Percentiles rank a stretch among this genome's conserved stretches.
Conservation (phyloP, 2,113 vertebrate genomes). For the Orthochromis indermauri region DNA sequence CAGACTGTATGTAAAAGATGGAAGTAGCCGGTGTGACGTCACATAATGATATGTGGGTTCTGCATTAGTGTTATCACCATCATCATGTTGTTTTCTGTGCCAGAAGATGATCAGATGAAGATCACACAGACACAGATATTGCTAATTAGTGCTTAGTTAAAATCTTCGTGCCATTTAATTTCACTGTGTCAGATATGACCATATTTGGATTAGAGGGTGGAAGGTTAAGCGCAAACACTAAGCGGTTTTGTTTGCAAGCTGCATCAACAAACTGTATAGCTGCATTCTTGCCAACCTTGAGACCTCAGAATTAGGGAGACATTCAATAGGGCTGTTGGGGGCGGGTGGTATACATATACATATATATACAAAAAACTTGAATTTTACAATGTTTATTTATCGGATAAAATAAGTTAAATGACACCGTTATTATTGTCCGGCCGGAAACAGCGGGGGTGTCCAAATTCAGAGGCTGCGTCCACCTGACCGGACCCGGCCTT, state of each 20-base stretch:
- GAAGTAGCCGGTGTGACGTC: neutral
- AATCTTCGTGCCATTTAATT: accelerated
- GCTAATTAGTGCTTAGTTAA: neutral
- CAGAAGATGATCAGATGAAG: neutral
- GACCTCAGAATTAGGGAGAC: neutral
- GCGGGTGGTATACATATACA: neutral
- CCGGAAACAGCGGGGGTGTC: accelerated
- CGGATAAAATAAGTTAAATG: neutral
- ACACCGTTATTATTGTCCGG: accelerated
- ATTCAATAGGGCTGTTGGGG: neutral
- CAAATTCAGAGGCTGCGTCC: neutral
- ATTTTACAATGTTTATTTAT: neutral
- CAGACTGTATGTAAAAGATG: neutral
- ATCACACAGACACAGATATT: neutral
- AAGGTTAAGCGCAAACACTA: neutral
- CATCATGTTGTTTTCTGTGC: neutral
- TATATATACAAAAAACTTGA: neutral
- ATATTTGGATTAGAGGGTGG: neutral
- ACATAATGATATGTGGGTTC: accelerated
- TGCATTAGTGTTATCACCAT: neutral
- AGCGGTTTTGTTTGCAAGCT: neutral
- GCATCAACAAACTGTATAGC: neutral
- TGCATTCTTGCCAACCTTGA: neutral
- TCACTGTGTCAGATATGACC: neutral
- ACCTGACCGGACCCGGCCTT: neutral